A percentile compares a stretch with the other conserved stretches of the same genome.
Conservation (phyloP, 2,888 invertebrate genomes). For the Eumerus sabulonum region DNA sequence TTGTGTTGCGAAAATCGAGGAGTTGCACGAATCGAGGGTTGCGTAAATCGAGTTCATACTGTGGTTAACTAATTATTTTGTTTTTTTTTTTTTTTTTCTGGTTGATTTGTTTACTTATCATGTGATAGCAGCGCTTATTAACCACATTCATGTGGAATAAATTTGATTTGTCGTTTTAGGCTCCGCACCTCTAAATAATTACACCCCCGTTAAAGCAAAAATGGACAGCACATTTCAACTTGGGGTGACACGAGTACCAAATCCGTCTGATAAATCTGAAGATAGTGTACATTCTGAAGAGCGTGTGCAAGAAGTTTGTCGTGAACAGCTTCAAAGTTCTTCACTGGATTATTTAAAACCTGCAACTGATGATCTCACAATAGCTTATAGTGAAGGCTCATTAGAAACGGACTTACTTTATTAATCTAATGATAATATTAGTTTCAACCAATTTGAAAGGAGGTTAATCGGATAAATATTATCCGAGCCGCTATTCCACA, state of each 20-base stretch:
- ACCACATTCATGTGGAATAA: no score
- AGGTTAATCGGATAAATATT: background rate
- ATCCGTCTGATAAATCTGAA: constrained; percentile 30
- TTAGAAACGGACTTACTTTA: constrained; percentile 78
- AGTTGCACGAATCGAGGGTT: constrained; percentile 42
- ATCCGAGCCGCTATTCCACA: constrained; percentile 42
- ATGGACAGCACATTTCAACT: constrained; percentile 86
- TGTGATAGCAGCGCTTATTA: no score
- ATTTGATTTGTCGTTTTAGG: constrained; percentile 71
- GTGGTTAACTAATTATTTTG: no score
- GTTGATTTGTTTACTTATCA: no score
- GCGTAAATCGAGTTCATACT: constrained; percentile 26
- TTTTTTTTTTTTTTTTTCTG: no score
- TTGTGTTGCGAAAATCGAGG: constrained; percentile 51
- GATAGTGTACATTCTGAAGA: constrained; percentile 26
- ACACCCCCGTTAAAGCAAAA: constrained; percentile 89
- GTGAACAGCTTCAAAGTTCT: constrained; percentile 30
- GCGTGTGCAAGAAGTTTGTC: constrained; percentile 19
- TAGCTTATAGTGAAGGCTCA: constrained; percentile 79
- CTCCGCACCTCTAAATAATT: constrained; percentile 87
- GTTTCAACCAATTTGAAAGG: background rate
- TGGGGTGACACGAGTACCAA: constrained; percentile 85
- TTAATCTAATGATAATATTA: constrained; percentile 65
- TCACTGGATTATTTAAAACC: constrained; percentile 74
- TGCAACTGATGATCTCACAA: constrained; percentile 76